Evolutionary conservation across 2,113 vertebrate genomes (phyloP), one percentile per base, ranked within the genome.

Genomic region (Cyanoramphus novaezelandiae): DNA sequence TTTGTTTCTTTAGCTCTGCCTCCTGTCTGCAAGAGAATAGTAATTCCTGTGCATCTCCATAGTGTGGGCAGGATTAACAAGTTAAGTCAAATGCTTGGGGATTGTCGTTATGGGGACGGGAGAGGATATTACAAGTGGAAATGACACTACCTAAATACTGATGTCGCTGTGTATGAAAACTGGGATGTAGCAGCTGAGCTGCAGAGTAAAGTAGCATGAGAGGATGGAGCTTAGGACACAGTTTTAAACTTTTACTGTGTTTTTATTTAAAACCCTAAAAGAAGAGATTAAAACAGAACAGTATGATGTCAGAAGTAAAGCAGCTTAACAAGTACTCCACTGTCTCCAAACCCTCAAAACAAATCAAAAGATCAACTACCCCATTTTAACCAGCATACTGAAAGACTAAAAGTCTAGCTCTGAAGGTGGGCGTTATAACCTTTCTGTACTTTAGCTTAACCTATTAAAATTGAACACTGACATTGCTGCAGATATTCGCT

Each of bases 261-360:
- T 90, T 93, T 83, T 27, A 71, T 74, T 91, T 93, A 67, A 94
- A 92, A 87, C 77, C 28, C 25, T 69, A 90, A 46, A 63, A 80
- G 35, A 64, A 93, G 82, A 88, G 13, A 95, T 82, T 90, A 86
- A 90, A 95, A 69, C 21, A 80, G 53, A 93, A 70, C 33, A 60
- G 11, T 75, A 55, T 2, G 1, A 80, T 67, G 28, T 90, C 50
- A 92, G 75, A 68, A 31, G 75, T 63, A 93, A 95, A 95, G 23
- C 53, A 86, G 68, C 80, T 93, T 97, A 86, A 83, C 18, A 53
- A 86, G 50, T 62, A 70, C 68, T 77, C 79, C 57, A 69, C 4
- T 2, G 37, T 31, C 49, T 88, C 57, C 68, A 69, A 86, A 82
- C 41, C 19, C 35, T 81, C 46, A 74, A 86, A 95, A 60, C 50